A percentile compares a stretch with the other conserved stretches of the same genome.
phyloP scores from a whole-genome alignment of 2,888 invertebrate species.

The Priocnemis perturbator region DNA sequence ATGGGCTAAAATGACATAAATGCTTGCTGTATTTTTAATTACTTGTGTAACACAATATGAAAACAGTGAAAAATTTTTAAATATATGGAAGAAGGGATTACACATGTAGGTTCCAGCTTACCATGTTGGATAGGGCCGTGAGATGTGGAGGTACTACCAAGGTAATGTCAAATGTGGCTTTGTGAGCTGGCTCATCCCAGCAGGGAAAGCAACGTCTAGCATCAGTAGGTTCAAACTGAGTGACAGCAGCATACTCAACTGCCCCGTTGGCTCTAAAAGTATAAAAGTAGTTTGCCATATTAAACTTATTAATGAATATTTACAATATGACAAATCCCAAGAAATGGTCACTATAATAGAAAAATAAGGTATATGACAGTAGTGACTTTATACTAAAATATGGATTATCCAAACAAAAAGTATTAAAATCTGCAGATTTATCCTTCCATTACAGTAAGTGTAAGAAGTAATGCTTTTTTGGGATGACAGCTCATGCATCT shows the following conservation, averaged over 20 bases:
- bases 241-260: constrained; percentile 90
- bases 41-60: neutral
- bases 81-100: constrained; percentile 23
- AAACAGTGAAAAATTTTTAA: constrained; percentile 6
- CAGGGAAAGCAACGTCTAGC: constrained; percentile 97
- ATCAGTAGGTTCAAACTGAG: constrained; percentile 94
- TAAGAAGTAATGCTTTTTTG: too few species aligned
- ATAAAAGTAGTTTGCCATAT: constrained; percentile 10
- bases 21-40: too few species aligned
- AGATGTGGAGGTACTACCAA: constrained; percentile 87
- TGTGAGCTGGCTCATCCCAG: constrained; percentile 98
- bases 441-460: too few species aligned
- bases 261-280: constrained; percentile 81
- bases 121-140: constrained; percentile 96
- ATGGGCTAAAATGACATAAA: constrained; percentile 69
- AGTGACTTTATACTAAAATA: too few species aligned
- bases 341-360: constrained; percentile 38
- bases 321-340: constrained; percentile 78
- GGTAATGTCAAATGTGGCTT: constrained; percentile 95
- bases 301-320: constrained; percentile 34
- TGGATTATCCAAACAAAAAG: too few species aligned
- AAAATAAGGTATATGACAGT: too few species aligned
- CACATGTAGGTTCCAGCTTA: constrained; percentile 66
- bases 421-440: too few species aligned
- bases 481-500: too few species aligned